phyloP scores from a whole-genome alignment of 1,140 invertebrate species.

The Schlechtendalia chinensis region DNA sequence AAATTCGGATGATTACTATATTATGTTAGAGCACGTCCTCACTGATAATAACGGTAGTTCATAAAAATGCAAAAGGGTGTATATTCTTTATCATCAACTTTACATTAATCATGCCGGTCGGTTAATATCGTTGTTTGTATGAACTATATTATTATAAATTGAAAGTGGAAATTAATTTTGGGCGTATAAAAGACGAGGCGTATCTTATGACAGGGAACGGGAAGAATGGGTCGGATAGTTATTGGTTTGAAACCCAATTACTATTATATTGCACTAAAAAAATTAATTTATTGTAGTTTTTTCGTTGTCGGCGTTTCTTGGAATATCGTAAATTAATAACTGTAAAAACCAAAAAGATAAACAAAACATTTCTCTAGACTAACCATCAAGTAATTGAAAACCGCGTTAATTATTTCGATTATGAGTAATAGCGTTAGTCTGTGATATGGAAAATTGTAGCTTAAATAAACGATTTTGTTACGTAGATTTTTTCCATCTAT shows the following conservation, averaged over 20 bases:
- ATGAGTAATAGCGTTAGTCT: too few relatives aligned
- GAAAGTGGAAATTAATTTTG: not conserved
- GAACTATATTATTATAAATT: not conserved
- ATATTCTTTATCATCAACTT: not conserved
- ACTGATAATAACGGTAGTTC: not conserved
- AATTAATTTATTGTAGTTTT: not conserved
- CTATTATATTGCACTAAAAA: not conserved
- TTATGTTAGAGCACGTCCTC: not conserved
- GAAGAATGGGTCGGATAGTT: not conserved
- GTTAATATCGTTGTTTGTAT: not conserved
- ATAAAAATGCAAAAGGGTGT: not conserved
- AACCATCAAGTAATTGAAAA: too few relatives aligned
- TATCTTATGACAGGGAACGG: not conserved
- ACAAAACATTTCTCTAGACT: too few relatives aligned
- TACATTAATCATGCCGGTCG: not conserved
- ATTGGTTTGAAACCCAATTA: not conserved
- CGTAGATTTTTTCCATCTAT: too few relatives aligned
- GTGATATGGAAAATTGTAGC: too few relatives aligned
- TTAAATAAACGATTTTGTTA: too few relatives aligned
- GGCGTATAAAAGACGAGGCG: not conserved
- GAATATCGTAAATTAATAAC: too few relatives aligned
- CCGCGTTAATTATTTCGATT: too few relatives aligned
- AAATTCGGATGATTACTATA: not conserved
- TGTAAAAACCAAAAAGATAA: too few relatives aligned
- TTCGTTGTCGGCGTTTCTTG: too few relatives aligned